phyloP scores from a whole-genome alignment of 2,113 vertebrate species.

The Cyanoramphus novaezelandiae region DNA sequence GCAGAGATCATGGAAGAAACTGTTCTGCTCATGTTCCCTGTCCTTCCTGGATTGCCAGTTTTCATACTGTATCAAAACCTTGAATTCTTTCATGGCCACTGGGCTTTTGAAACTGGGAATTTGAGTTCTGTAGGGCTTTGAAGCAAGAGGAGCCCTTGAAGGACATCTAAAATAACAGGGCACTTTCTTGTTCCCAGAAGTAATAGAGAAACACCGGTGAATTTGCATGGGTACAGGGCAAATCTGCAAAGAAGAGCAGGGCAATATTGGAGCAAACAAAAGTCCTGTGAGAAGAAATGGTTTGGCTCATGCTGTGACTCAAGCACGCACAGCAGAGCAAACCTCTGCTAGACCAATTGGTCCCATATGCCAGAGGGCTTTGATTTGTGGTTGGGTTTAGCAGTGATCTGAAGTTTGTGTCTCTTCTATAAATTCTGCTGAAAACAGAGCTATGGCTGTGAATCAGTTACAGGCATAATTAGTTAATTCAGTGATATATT shows the following conservation, averaged over 20 bases:
- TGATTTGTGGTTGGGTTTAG: not conserved
- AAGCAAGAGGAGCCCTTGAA: not conserved
- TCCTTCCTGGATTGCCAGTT: not conserved
- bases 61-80: not conserved
- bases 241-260: not conserved
- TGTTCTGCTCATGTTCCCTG: not conserved
- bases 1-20: not conserved
- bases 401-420: not conserved
- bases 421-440: slow-evolving; percentile 1
- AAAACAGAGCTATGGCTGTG: not conserved
- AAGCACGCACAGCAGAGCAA: not conserved
- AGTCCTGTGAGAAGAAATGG: not conserved
- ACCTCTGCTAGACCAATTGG: not conserved
- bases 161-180: not conserved
- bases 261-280: not conserved
- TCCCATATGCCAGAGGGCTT: not conserved
- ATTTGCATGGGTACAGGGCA: not conserved
- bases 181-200: not conserved
- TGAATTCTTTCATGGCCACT: not conserved
- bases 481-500: slow-evolving; percentile 2
- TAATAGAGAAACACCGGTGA: not conserved
- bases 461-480: not conserved
- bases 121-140: not conserved
- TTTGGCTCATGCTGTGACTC: not conserved
- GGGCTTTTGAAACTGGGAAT: not conserved